These are phyloP conservation scores for Geotrupes spiniger DNA, from an alignment of 2,888 invertebrate species.

Conservation along the genomic window DNA sequence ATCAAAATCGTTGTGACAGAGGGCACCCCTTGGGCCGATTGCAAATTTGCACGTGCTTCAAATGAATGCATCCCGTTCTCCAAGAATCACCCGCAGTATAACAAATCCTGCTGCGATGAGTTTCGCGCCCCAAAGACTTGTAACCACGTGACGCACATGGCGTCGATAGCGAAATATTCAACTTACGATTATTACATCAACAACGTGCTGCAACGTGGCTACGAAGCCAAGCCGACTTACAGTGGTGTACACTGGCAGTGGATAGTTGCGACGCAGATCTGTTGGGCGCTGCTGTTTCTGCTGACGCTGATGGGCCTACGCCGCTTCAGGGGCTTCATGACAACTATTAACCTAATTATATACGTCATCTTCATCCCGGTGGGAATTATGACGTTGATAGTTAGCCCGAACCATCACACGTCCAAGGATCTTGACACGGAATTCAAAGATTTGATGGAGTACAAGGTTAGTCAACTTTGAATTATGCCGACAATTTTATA, in stretches of 20 bases:
- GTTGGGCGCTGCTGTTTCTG: conserved; percentile 12
- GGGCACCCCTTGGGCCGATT: conserved; percentile 11
- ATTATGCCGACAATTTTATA: too few relatives aligned
- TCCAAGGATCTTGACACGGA: neutral
- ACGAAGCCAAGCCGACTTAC: neutral
- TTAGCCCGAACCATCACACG: conserved; percentile 16
- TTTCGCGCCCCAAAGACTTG: conserved; percentile 11
- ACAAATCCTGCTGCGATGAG: conserved; percentile 1
- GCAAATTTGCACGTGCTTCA: conserved; percentile 8
- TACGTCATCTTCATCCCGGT: conserved; percentile 9
- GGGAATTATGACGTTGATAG: conserved; percentile 7
- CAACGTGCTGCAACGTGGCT: conserved; percentile 10
- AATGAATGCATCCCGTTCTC: conserved; percentile 1
- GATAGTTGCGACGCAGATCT: neutral
- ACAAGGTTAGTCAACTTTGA: too few relatives aligned
- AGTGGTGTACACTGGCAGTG: neutral
- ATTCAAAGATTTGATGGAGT: too few relatives aligned
- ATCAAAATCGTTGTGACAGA: conserved; percentile 2
- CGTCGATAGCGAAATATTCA: conserved; percentile 5
- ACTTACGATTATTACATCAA: conserved; percentile 16
- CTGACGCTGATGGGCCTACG: conserved; percentile 12
- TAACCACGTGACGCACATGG: conserved; percentile 1
- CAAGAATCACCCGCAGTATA: too few relatives aligned
- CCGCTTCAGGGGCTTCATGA: conserved; percentile 9
- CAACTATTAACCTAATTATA: conserved; percentile 9